Evolutionary conservation across 2,888 invertebrate genomes (phyloP).

Genomic region (Malacosoma neustria): DNA sequence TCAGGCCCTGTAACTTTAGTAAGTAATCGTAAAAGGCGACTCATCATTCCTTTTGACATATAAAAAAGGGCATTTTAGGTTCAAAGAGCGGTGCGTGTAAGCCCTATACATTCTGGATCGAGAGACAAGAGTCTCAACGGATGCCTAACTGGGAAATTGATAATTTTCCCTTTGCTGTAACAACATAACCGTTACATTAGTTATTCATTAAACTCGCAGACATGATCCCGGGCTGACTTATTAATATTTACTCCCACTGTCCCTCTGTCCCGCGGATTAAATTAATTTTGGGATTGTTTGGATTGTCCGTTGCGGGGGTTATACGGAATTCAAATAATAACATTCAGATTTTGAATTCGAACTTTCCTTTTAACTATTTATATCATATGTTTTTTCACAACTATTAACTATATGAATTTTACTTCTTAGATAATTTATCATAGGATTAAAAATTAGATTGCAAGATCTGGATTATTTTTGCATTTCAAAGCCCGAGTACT

Average conservation of each 20-base stretch:
- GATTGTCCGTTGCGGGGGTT: slow-evolving; percentile 21
- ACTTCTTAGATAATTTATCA: no score
- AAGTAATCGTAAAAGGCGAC: no score
- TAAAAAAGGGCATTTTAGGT: no score
- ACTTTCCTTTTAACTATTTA: no score
- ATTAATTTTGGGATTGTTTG: slow-evolving; percentile 51
- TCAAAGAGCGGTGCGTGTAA: no score
- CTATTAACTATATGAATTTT: no score
- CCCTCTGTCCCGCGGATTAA: slow-evolving; percentile 48
- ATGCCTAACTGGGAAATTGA: slow-evolving; percentile 48
- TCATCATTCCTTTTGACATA: no score
- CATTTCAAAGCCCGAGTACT: no score
- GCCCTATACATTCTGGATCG: slow-evolving; percentile 42
- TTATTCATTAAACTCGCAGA: slow-evolving; percentile 60
- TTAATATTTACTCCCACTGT: slow-evolving; percentile 62
- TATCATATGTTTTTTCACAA: no score
- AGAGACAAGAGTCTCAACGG: slow-evolving; percentile 50
- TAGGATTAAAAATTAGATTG: no score
- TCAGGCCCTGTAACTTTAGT: no score
- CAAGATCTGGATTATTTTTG: no score
- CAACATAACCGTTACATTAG: slow-evolving; percentile 52
- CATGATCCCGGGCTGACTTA: slow-evolving; percentile 38
- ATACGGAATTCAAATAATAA: slow-evolving; percentile 33
- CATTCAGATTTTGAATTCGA: slow-evolving; percentile 28
- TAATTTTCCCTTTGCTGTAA: slow-evolving; percentile 53